Evolutionary conservation across 2,797 vertebrate species (phyloP).

Genomic region (Notamacropus eugenii): DNA sequence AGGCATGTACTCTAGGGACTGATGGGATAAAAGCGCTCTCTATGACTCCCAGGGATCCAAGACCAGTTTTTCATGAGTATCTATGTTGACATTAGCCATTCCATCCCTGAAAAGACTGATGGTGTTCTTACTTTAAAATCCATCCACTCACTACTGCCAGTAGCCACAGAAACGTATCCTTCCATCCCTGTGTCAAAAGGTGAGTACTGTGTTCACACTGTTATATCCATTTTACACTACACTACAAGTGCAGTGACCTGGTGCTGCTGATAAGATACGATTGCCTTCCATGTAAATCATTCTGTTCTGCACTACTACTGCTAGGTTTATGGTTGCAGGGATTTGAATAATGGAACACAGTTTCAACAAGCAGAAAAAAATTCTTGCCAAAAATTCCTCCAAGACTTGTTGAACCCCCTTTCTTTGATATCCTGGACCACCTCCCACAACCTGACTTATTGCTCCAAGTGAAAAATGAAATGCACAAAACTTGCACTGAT

Average conservation of each 20-base stretch:
- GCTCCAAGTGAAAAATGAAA: neutral
- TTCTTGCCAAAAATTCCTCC: slow-evolving; percentile 24
- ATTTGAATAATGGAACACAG: neutral
- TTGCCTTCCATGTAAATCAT: slow-evolving; percentile 27
- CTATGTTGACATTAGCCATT: neutral
- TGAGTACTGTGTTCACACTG: neutral
- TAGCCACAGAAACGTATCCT: neutral
- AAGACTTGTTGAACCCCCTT: slow-evolving; percentile 44
- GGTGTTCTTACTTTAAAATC: neutral
- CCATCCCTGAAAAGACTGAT: neutral
- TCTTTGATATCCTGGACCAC: slow-evolving; percentile 8
- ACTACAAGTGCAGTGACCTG: neutral
- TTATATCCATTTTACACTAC: neutral
- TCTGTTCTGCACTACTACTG: neutral
- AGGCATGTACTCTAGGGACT: neutral
- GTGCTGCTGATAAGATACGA: neutral
- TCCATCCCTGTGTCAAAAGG: neutral
- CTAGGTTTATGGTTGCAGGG: neutral
- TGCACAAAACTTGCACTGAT: neutral
- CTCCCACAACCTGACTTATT: slow-evolving; percentile 31
- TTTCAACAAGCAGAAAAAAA: slow-evolving; percentile 13
- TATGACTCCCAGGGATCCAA: neutral
- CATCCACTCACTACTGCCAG: neutral
- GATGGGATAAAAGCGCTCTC: neutral
- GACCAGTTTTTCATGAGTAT: neutral